Evolutionary conservation across 2,888 invertebrate genomes (phyloP), one percentile per base, ranked within the genome.

Genomic region (Altica lythri): DNA sequence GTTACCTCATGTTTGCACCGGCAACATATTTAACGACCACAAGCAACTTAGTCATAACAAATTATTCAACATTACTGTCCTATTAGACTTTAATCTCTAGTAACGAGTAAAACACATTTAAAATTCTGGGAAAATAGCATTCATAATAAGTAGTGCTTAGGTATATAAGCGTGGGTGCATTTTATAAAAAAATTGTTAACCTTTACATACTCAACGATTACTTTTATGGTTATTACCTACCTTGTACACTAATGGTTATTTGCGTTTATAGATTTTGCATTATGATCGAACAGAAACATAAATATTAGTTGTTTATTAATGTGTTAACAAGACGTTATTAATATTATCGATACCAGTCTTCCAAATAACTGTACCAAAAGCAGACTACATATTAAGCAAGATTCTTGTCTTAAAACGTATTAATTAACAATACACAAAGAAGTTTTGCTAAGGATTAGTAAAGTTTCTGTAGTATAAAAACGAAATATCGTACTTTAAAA

Each of bases 41-140:
- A 13, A 10, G 40, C 30, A 40, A 18, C 40, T 45, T 35, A 27
- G 35, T 48, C 34, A 53, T 37, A 53, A 42, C 48, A 42, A 47
- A 53, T 48, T 38, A 53, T 30, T 47, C 29, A 43, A 53, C 43
- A 48, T 53, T 34, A 53, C 27, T 48, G 53, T 48, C 47, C 47
- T 48, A 53, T 53, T 53, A 53, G 45, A 40, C 44, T 29, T 38
- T 52, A 57, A 57, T 47, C 32, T 53, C 53, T 50, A 46, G 57
- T 53, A 46, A 53, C 46, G 43, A 57, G 46, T 51, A 35, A 42
- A 40, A 35, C 38, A 22, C 57, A 47, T 53, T 53, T 57, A 29
- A 52, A 55, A 48, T 56, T 56, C 52, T 56, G 48, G 45, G 51
- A 56, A 56, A 48, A 42, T 38, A 19, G 42, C 42, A 30, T 49